A percentile compares a stretch with the other conserved stretches of the same genome.
Evolutionary conservation across 2,888 invertebrate species (phyloP).

Genomic region (Lacanobia wlatinum): DNA sequence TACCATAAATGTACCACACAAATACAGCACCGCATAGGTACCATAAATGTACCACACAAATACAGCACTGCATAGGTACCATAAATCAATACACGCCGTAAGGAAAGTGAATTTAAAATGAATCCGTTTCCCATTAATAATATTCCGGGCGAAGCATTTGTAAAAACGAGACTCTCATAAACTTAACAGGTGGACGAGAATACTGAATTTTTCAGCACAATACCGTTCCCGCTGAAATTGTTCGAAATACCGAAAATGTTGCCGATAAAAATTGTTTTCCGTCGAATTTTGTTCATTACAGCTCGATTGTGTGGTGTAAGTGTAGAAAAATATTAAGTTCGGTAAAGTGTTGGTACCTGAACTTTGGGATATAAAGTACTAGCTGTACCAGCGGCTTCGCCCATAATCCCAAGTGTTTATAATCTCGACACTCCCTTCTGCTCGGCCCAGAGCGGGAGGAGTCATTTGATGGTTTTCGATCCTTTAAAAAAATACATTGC

Average conservation of each 20-base stretch:
- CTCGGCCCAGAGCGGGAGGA: too few species aligned
- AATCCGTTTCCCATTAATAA: slow-evolving; percentile 52
- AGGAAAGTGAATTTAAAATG: slow-evolving; percentile 36
- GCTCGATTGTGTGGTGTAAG: slow-evolving; percentile 54
- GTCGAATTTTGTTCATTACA: slow-evolving; percentile 68
- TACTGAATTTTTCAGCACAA: slow-evolving; percentile 55
- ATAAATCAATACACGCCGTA: slow-evolving; percentile 8
- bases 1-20: not conserved
- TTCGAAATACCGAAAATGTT: slow-evolving; percentile 64
- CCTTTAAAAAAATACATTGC: too few species aligned
- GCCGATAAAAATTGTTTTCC: slow-evolving; percentile 67
- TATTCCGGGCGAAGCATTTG: slow-evolving; percentile 41
- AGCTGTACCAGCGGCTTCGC: too few species aligned
- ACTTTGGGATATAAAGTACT: too few species aligned
- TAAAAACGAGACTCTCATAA: slow-evolving; percentile 55
- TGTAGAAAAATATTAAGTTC: not conserved
- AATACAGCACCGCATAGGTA: not conserved
- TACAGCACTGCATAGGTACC: not conserved
- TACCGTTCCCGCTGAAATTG: slow-evolving; percentile 52
- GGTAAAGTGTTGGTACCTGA: too few species aligned
- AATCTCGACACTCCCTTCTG: too few species aligned
- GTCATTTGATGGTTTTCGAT: too few species aligned
- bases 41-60: not conserved
- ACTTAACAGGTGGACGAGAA: slow-evolving; percentile 62
- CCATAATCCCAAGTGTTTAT: too few species aligned